phyloP scores from a whole-genome alignment of 2,113 vertebrate species.

The Coregonus clupeaformis region DNA sequence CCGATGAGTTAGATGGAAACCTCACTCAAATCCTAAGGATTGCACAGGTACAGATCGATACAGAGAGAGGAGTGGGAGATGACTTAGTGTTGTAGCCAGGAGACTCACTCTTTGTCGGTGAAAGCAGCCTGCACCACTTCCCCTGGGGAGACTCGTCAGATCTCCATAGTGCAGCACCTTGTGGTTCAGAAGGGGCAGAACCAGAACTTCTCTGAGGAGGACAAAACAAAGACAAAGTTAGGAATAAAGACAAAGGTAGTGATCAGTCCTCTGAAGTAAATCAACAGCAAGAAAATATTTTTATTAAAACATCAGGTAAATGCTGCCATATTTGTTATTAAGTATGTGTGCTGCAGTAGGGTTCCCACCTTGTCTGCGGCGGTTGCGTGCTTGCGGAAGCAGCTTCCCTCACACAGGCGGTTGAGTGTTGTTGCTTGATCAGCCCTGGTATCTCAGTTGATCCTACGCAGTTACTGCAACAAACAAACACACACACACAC shows the following conservation, averaged over 20 bases:
- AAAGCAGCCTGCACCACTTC: conserved; percentile 96
- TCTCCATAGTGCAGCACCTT: conserved; percentile 98
- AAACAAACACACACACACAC: background rate
- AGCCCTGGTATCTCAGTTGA: conserved; percentile 97
- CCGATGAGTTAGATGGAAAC: no score
- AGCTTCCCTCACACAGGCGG: conserved; percentile 94
- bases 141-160: conserved; percentile 93
- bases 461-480: conserved; percentile 88
- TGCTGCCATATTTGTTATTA: background rate
- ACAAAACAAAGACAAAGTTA: background rate
- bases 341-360: background rate
- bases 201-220: conserved; percentile 91
- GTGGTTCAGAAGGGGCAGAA: conserved; percentile 95
- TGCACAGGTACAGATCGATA: no score
- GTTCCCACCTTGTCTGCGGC: conserved; percentile 87
- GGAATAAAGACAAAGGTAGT: background rate
- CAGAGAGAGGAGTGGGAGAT: no score
- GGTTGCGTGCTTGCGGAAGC: conserved; percentile 94
- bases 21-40: no score
- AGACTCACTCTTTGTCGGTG: conserved; percentile 93
- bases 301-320: no score
- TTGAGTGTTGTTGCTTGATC: conserved; percentile 96
- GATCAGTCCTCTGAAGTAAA: background rate
- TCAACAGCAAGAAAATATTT: background rate
- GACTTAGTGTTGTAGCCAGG: background rate